phyloP scores from a whole-genome alignment of 2,797 vertebrate genomes.

The Eleutherodactylus coqui region DNA sequence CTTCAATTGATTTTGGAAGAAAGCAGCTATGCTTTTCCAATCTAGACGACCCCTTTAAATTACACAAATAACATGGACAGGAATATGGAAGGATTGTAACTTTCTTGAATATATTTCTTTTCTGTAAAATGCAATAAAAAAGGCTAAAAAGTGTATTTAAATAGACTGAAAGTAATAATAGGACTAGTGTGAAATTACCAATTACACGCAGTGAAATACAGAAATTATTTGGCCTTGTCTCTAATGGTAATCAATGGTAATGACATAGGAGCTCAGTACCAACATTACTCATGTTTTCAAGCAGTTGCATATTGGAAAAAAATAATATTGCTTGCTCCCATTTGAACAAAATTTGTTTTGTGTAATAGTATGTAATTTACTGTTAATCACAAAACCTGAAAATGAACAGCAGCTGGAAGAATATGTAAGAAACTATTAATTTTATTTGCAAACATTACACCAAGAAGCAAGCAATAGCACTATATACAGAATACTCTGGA shows the following conservation, averaged over 20 bases:
- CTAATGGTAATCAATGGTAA: constrained; percentile 35
- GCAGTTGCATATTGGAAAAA: constrained; percentile 10
- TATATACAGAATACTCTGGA: neutral
- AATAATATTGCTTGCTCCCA: constrained; percentile 7
- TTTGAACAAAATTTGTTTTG: neutral
- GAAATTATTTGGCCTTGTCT: constrained; percentile 32
- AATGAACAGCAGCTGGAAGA: neutral
- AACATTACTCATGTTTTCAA: constrained; percentile 9
- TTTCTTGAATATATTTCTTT: neutral
- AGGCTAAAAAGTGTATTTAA: neutral
- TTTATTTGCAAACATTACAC: neutral
- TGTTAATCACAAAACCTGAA: neutral
- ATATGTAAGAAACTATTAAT: neutral
- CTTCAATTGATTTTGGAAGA: too few species aligned
- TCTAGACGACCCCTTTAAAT: too few species aligned
- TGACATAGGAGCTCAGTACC: neutral
- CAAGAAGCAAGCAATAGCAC: neutral
- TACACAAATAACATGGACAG: neutral
- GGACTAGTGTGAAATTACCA: neutral
- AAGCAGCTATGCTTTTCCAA: too few species aligned
- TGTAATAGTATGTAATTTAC: neutral
- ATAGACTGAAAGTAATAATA: neutral
- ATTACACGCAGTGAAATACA: neutral
- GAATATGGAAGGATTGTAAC: neutral
- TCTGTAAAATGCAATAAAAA: neutral